Evolutionary conservation across 2,797 vertebrate species (phyloP), one percentile per base, ranked within the genome.

Genomic region (Sebastes flavidus): DNA sequence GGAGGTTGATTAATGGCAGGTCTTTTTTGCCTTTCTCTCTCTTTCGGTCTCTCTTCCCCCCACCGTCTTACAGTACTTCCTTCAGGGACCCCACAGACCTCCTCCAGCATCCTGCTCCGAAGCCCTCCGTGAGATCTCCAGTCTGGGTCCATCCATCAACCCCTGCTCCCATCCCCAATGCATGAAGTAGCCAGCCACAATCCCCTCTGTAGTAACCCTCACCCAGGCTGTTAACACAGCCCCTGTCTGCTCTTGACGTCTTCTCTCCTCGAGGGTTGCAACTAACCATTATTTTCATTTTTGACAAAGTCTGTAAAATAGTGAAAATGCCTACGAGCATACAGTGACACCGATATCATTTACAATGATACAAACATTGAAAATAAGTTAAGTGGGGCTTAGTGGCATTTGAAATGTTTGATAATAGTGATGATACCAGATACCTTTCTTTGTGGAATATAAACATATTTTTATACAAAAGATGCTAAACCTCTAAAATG

Each of bases 141-240:
- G 91, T 90, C 91, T 71, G 87, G 91, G 62, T 85, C 91, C 94
- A 96, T 96, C 94, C 94, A 96, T 96, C 95, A 96, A 83, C 77
- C 62, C 20, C 65, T 34, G 29, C 79, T 73, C 81, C 29, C 79
- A 72, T 78, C 86, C 76, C 76, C 46, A 85, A 75, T 52, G 77
- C 70, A 75, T 72, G 67, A 83, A 78, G 81, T 60, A 76, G 72
- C 72, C 65, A 42, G 83, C 80, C 77, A 80, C 87, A 84, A 78
- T 80, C 81, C 66, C 77, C 77, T 65, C 72, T 65, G 79, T 13
- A 25, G 77, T 82, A 80, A 85, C 84, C 87, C 75, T 27, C 80
- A 74, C 83, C 52, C 78, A 27, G 80, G 80, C 83, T 82, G 77
- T 73, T 82, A 78, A 78, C 87, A 84, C 81, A 32, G 59, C 67